phyloP scores from a whole-genome alignment of 2,888 invertebrate species.

The Caenorhabditis sp. region DNA sequence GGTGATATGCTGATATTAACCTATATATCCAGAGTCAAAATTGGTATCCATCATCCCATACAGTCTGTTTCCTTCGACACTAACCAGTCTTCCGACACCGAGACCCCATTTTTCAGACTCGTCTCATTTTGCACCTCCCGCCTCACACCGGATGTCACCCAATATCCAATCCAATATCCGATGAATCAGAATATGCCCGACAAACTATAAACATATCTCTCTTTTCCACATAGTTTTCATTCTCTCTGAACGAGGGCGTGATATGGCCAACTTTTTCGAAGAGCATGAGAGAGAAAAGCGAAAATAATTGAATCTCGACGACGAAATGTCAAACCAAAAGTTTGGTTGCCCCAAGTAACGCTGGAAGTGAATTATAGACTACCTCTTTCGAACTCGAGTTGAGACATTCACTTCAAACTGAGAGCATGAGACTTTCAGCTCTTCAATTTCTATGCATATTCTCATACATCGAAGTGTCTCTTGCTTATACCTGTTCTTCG shows the following conservation, averaged over 20 bases:
- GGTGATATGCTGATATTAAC: too few relatives aligned
- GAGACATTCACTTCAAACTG: background rate
- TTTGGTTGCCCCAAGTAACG: slow-evolving; percentile 54
- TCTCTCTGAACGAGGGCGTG: background rate
- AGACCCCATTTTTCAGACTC: too few relatives aligned
- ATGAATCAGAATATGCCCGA: background rate
- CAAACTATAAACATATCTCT: background rate
- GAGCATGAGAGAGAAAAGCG: slow-evolving; percentile 17
- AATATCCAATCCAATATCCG: background rate
- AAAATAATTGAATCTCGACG: slow-evolving; percentile 25
- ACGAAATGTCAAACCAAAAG: background rate
- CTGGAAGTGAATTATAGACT: slow-evolving; percentile 52
- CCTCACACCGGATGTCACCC: background rate
- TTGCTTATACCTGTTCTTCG: slow-evolving; percentile 24
- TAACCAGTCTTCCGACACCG: background rate
- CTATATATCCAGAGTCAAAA: too few relatives aligned
- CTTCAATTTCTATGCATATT: slow-evolving; percentile 14
- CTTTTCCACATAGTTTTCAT: background rate
- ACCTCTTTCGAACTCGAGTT: background rate
- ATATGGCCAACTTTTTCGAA: slow-evolving; percentile 26
- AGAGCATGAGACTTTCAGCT: slow-evolving; percentile 7
- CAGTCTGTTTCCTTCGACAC: too few relatives aligned
- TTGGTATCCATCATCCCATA: too few relatives aligned
- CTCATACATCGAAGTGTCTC: background rate
- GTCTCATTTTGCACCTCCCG: background rate